Base-by-base conservation (phyloP, 2,113 vertebrate species). In the Labeo catla region DNA sequence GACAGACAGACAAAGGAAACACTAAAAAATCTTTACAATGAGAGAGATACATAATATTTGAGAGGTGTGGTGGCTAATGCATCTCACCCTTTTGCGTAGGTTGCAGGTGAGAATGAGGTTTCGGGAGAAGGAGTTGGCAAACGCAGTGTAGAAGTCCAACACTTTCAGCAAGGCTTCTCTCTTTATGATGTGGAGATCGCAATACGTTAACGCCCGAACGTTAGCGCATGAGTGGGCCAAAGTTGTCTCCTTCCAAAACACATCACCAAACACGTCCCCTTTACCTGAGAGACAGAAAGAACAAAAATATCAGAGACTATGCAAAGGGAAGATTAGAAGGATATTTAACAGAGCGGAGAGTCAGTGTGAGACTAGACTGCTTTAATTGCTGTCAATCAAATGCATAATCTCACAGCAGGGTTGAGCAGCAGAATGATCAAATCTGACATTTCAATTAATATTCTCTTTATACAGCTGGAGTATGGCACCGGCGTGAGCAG, bases 51-150 rank as follows among this genome's bases (percentile, higher is more conserved):
- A 81, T 13, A 81, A 16, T 11, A 81, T 23, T 66, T 8, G 6
- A 23, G 23, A 59, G 11, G 9, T 76, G 68, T 59, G 50, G 8
- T 28, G 54, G 49, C 15, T 28, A 76, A 66, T 50, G 68, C 10
- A 0, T 12, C 95, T 95, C 96, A 99, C 98, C 96, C 98, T 84
- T 89, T 98, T 99, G 90, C 98, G 96, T 84, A 99, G 92, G 89
- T 98, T 99, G 95, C 97, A 99, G 89, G 98, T 98, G 91, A 99
- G 96, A 0, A 98, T 96, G 88, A 99, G 97, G 90, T 99, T 98
- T 89, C 98, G 95, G 0, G 98, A 98, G 95, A 99, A 99, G 0
- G 97, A 99, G 93, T 97, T 98, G 76, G 98, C 97, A 88, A 99
- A 99, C 34, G 97, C 96, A 0, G 97, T 98, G 73, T 99, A 99